Conservation (phyloP, 2,113 vertebrate genomes). For the Etheostoma cragini region DNA sequence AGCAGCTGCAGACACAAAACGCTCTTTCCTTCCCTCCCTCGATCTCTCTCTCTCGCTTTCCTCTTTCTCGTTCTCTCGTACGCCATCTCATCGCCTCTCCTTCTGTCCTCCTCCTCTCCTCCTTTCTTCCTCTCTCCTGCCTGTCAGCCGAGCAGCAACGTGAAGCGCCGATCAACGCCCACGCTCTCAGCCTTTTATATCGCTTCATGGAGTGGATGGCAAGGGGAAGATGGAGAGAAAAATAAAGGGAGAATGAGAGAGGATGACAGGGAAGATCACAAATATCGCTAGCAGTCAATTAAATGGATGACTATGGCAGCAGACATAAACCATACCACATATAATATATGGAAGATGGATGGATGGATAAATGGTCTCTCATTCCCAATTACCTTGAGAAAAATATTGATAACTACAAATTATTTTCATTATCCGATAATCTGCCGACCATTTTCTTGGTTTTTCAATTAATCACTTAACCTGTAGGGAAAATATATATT, state of each 20-base stretch:
- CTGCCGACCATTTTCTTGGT: neutral
- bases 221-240: neutral
- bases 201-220: conserved; percentile 41
- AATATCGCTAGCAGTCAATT: conserved; percentile 50
- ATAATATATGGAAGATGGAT: neutral
- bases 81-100: conserved; percentile 19
- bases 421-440: neutral
- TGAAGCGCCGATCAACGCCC: conserved; percentile 60
- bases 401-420: neutral
- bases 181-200: conserved; percentile 41
- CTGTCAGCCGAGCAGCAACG: conserved; percentile 62
- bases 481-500: neutral
- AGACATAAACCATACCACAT: conserved; percentile 27
- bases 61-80: neutral
- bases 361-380: no score
- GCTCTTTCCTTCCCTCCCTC: conserved; percentile 17
- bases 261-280: conserved; percentile 40
- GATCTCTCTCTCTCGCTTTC: neutral
- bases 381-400: no score
- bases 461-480: neutral
- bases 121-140: conserved; percentile 44
- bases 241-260: neutral
- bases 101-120: conserved; percentile 27
- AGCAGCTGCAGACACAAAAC: conserved; percentile 65
- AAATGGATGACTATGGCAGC: conserved; percentile 42